Conservation (phyloP, 1,140 invertebrate genomes). For the Sitodiplosis mosellana region DNA sequence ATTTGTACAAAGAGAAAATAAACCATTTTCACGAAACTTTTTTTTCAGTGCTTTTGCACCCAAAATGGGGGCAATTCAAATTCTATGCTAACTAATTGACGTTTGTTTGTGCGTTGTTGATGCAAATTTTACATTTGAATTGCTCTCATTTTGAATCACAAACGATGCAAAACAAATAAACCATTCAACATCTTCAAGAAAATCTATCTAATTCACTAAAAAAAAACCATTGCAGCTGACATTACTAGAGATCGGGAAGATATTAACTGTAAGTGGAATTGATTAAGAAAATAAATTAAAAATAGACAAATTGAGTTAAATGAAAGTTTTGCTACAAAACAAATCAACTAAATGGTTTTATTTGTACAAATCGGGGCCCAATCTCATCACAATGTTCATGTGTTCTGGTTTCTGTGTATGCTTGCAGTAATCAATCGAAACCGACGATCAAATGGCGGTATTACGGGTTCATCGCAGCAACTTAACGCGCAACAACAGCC, state of each 20-base stretch:
- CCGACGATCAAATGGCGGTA: slow-evolving; percentile 47
- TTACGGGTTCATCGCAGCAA: slow-evolving; percentile 37
- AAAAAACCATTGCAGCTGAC: slow-evolving; percentile 33
- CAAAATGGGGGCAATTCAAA: too few relatives aligned
- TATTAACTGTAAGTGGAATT: slow-evolving; percentile 34
- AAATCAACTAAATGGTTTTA: too few relatives aligned
- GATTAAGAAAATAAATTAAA: too few relatives aligned
- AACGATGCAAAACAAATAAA: too few relatives aligned
- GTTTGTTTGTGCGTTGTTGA: too few relatives aligned
- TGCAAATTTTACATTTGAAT: too few relatives aligned
- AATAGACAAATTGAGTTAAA: too few relatives aligned
- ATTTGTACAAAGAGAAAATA: not conserved
- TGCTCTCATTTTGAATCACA: too few relatives aligned
- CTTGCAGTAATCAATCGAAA: slow-evolving; percentile 48
- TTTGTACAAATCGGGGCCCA: too few relatives aligned
- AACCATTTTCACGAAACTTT: not conserved
- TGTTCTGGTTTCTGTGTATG: not conserved
- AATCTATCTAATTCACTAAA: not conserved
- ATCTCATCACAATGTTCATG: too few relatives aligned
- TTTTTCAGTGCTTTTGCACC: not conserved
- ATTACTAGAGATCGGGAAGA: slow-evolving; percentile 39
- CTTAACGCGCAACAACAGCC: slow-evolving; percentile 46
- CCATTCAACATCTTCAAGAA: too few relatives aligned
- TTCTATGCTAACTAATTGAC: too few relatives aligned
- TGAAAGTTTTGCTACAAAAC: not conserved